These are phyloP conservation scores for Barypeithes pellucidus DNA, from an alignment of 2,888 invertebrate genomes.

Conservation along the genomic window DNA sequence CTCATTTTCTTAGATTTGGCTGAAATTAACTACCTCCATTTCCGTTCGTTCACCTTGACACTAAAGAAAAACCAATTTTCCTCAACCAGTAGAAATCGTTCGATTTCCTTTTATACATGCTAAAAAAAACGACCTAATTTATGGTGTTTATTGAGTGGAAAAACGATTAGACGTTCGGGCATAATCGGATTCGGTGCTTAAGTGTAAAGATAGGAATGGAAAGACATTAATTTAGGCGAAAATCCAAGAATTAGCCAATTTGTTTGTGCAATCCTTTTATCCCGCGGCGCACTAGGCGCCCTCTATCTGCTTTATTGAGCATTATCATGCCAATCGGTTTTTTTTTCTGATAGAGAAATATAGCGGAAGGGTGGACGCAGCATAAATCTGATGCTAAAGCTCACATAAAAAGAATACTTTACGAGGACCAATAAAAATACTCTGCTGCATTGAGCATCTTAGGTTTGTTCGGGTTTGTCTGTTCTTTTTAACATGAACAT, in stretches of 20 bases:
- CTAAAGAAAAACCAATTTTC: constrained; percentile 13
- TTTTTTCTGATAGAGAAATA: constrained; percentile 65
- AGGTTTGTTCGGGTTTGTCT: too few species aligned
- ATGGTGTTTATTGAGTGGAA: constrained; percentile 39
- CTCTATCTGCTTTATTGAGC: constrained; percentile 65
- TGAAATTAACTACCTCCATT: constrained; percentile 11
- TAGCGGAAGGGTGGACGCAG: constrained; percentile 65
- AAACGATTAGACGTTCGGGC: constrained; percentile 38
- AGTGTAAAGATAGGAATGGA: constrained; percentile 54
- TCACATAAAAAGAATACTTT: constrained; percentile 27
- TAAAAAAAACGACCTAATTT: constrained; percentile 26
- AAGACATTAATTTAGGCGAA: constrained; percentile 63
- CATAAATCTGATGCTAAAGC: constrained; percentile 61
- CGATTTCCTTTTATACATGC: constrained; percentile 23
- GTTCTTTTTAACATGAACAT: too few species aligned
- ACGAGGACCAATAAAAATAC: constrained; percentile 22
- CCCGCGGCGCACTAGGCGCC: constrained; percentile 31
- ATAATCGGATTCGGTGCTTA: constrained; percentile 53
- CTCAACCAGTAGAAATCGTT: constrained; percentile 6
- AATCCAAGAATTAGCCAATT: constrained; percentile 67
- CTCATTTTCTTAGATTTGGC: too few species aligned
- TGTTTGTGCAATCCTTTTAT: constrained; percentile 64
- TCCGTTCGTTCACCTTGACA: neutral
- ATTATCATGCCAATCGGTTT: constrained; percentile 67
- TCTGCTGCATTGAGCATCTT: neutral